phyloP scores from a whole-genome alignment of 2,888 invertebrate species.

The Fragum whitleyi region DNA sequence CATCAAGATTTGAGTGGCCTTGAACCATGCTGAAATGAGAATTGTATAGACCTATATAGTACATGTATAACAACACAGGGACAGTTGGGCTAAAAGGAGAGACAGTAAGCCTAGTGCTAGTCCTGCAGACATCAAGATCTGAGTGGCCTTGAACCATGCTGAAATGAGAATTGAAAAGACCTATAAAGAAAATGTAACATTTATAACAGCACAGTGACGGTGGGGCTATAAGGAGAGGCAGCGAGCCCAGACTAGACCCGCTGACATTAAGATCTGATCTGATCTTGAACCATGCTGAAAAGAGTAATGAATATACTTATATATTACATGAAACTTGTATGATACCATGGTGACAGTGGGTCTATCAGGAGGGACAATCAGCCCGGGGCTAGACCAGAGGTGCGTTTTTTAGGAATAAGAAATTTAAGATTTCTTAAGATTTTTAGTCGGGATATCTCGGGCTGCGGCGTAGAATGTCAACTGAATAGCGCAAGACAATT shows the following conservation, averaged over 20 bases:
- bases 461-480: no score
- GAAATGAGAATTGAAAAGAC: conserved; percentile 40
- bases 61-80: no score
- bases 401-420: no score
- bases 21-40: conserved; percentile 78
- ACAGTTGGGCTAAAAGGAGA: conserved; percentile 74
- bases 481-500: no score
- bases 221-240: conserved; percentile 78
- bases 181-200: background rate
- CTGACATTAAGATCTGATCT: conserved; percentile 77
- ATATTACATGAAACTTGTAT: no score
- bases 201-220: no score
- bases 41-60: background rate
- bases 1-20: conserved; percentile 78
- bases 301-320: background rate
- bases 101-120: conserved; percentile 73
- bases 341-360: conserved; percentile 80
- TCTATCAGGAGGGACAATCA: conserved; percentile 77
- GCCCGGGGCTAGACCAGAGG: conserved; percentile 74
- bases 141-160: conserved; percentile 80
- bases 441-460: no score
- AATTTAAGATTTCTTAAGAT: no score
- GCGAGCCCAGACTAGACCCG: conserved; percentile 75
- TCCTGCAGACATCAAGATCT: conserved; percentile 78
- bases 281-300: conserved; percentile 81